These are phyloP conservation scores for Polymixis lichenea DNA, from an alignment of 2,888 invertebrate species.

Conservation along the genomic window DNA sequence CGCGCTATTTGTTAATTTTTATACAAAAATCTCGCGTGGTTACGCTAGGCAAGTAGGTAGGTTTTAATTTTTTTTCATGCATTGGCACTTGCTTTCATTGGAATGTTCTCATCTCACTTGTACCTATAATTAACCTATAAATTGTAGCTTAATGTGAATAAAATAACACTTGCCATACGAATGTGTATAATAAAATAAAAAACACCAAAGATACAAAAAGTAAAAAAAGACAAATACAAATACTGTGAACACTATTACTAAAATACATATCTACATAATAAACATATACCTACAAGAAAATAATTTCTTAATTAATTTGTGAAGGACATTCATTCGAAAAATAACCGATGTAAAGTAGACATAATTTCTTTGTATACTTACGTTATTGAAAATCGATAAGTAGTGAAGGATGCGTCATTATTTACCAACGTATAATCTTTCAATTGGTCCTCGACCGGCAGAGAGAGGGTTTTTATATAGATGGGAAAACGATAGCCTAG, in stretches of 20 bases:
- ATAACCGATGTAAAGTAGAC: neutral
- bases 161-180: too few relatives aligned
- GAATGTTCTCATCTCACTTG: neutral
- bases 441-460: constrained; percentile 50
- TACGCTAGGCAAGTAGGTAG: neutral
- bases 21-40: constrained; percentile 1
- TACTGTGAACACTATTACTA: too few relatives aligned
- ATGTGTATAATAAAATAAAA: too few relatives aligned
- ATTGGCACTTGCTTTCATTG: neutral
- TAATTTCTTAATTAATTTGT: neutral
- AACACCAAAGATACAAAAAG: too few relatives aligned
- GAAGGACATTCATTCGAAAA: neutral
- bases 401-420: constrained; percentile 31
- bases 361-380: constrained; percentile 17
- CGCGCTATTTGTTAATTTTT: constrained; percentile 20
- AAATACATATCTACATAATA: too few relatives aligned
- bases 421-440: constrained; percentile 51
- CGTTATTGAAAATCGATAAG: constrained; percentile 30
- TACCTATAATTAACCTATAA: neutral
- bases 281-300: too few relatives aligned
- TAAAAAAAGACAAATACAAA: too few relatives aligned
- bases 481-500: constrained; percentile 62
- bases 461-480: constrained; percentile 30
- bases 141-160: neutral
- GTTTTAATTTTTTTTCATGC: too few relatives aligned